Conservation (phyloP, 2,888 invertebrate species). For the Caenorhabditis auriculariae region DNA sequence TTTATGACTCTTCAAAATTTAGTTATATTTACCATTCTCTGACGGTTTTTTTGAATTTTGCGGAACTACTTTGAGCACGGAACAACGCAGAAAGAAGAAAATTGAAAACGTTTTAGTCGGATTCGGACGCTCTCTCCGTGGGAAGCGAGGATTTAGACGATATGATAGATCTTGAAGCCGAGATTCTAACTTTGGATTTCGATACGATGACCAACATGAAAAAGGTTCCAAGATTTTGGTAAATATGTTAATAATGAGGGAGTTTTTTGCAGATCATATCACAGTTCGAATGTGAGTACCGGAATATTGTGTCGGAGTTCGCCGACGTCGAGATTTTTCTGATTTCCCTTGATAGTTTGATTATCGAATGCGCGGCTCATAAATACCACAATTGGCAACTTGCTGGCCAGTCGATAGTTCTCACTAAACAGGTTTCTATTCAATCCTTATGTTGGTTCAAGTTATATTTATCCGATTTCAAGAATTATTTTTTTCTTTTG, state of each 20-base stretch:
- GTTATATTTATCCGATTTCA: not conserved
- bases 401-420: conserved; percentile 58
- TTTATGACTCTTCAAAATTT: too few species aligned
- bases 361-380: conserved; percentile 59
- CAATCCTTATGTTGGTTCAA: not conserved
- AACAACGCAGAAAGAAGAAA: too few species aligned
- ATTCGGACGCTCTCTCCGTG: conserved; percentile 32
- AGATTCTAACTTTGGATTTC: conserved; percentile 35
- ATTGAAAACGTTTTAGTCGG: conserved; percentile 9
- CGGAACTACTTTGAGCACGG: too few species aligned
- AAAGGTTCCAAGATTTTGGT: conserved; percentile 12
- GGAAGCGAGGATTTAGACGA: conserved; percentile 34
- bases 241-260: not conserved
- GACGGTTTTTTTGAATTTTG: too few species aligned
- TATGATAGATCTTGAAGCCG: conserved; percentile 25
- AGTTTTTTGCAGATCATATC: conserved; percentile 36
- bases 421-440: conserved; percentile 48
- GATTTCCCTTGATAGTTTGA: conserved; percentile 56
- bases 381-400: conserved; percentile 60
- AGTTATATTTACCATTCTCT: too few species aligned
- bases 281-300: conserved; percentile 46
- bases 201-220: conserved; percentile 34
- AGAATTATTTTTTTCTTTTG: not conserved
- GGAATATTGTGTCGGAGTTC: conserved; percentile 59
- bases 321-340: conserved; percentile 62